Base-by-base conservation (phyloP, 2,797 vertebrate genomes). In the Columba guinea region DNA sequence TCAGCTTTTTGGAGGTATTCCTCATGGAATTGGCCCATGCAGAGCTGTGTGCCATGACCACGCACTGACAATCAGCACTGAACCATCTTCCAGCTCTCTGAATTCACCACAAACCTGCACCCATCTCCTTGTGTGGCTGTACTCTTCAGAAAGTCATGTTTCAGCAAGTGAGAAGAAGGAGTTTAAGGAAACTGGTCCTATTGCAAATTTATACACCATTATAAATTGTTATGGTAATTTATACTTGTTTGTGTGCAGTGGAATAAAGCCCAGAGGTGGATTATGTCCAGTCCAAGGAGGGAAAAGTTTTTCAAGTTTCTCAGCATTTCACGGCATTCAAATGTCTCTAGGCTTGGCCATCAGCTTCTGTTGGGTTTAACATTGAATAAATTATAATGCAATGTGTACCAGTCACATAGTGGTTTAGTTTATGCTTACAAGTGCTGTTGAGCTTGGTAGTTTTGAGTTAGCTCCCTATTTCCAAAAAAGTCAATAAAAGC, bases 401-500 rank as follows among this genome's bases (percentile, higher is more conserved):
- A 10, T 35, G 13, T 81, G 41, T 49, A 63, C 17, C 32, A 71
- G 63, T 89, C 46, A 39, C 34, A n/a, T 62, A 63, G 8, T 88
- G 35, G n/a, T 86, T 95, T 58, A 82, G 39, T 75, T 88, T 85
- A 78, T 4, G 4, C 59, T 94, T 35, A 28, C 34, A 75, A 91
- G 30, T 78, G 59, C 48, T 87, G 37, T 67, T 92, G n/a, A 34
- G 48, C 53, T 95, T 81, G 48, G 41, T 85, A 79, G 64, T 87
- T 82, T 55, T 30, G 20, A 95, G 27, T 51, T 88, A 65, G 55
- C 28, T 91, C 84, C 92, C n/a, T 88, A 84, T 70, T 79, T 94
- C 74, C 12, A 23, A 83, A 92, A 74, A 95, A 93, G 27, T 86
- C 58, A 81, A 79, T 95, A 82, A 62, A 95, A 81, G 52, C 48